Conservation (phyloP, 2,888 invertebrate genomes). For the Ariolimax columbianus region DNA sequence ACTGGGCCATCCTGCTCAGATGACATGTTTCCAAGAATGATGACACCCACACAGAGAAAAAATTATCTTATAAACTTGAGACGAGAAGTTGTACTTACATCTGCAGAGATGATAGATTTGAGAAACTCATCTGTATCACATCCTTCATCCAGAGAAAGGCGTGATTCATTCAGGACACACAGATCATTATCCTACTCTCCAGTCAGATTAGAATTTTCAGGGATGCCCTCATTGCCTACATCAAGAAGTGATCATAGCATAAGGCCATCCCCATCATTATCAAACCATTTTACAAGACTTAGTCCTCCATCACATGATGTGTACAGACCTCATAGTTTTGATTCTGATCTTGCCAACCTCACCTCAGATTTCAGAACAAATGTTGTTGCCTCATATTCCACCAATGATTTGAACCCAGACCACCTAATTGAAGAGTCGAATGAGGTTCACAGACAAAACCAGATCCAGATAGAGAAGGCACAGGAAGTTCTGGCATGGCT, state of each 20-base stretch:
- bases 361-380: conserved; percentile 45
- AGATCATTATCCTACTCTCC: conserved; percentile 46
- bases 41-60: conserved; percentile 73
- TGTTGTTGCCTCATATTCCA: conserved; percentile 36
- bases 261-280: not conserved
- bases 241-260: not conserved
- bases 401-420: conserved; percentile 57
- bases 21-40: conserved; percentile 54
- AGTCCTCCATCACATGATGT: not conserved
- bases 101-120: conserved; percentile 58
- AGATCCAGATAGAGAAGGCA: conserved; percentile 61
- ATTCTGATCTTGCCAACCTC: conserved; percentile 13
- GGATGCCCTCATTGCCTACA: not conserved
- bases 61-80: conserved; percentile 68
- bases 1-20: conserved; percentile 54
- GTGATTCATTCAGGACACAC: conserved; percentile 30
- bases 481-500: conserved; percentile 55
- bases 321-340: conserved; percentile 35
- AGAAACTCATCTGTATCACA: conserved; percentile 48
- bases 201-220: conserved; percentile 27
- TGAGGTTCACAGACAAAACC: conserved; percentile 61
- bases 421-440: conserved; percentile 64
- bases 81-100: conserved; percentile 66
- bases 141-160: conserved; percentile 14
- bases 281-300: not conserved